Conservation (phyloP, 1,140 invertebrate genomes). For the Anoplolepis gracilipes region DNA sequence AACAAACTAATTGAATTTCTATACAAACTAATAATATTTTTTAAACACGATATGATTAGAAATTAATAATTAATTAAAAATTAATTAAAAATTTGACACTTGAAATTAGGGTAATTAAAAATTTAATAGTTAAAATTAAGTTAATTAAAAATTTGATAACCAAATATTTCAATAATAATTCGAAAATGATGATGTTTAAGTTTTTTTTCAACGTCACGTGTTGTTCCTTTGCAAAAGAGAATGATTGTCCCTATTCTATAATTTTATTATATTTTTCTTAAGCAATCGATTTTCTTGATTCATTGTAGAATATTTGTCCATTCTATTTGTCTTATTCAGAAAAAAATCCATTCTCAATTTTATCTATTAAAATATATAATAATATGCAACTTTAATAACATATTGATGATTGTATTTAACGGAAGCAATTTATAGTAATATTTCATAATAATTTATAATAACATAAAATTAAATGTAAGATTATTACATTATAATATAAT, state of each 20-base stretch:
- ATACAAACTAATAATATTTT: too few relatives aligned
- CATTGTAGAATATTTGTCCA: not conserved
- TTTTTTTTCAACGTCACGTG: not conserved
- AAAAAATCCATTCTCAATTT: not conserved
- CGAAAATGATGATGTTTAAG: too few relatives aligned
- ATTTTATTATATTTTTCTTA: slow-evolving; percentile 2
- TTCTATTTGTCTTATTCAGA: not conserved
- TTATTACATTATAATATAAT: not conserved
- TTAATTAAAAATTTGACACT: too few relatives aligned
- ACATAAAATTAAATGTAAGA: too few relatives aligned
- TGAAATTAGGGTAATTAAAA: too few relatives aligned
- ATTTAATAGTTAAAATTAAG: too few relatives aligned
- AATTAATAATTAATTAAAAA: too few relatives aligned
- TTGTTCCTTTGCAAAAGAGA: not conserved
- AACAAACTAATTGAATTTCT: too few relatives aligned
- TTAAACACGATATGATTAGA: too few relatives aligned
- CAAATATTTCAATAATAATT: too few relatives aligned
- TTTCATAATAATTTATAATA: not conserved
- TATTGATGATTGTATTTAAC: not conserved
- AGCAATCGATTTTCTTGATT: not conserved
- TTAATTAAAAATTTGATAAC: too few relatives aligned
- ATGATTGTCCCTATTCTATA: not conserved
- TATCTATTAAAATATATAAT: not conserved
- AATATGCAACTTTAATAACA: not conserved
- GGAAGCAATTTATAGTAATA: not conserved